A percentile compares a stretch with the other conserved stretches of the same genome.
Evolutionary conservation across 2,113 vertebrate genomes (phyloP).

Genomic region (Ochotona princeps): DNA sequence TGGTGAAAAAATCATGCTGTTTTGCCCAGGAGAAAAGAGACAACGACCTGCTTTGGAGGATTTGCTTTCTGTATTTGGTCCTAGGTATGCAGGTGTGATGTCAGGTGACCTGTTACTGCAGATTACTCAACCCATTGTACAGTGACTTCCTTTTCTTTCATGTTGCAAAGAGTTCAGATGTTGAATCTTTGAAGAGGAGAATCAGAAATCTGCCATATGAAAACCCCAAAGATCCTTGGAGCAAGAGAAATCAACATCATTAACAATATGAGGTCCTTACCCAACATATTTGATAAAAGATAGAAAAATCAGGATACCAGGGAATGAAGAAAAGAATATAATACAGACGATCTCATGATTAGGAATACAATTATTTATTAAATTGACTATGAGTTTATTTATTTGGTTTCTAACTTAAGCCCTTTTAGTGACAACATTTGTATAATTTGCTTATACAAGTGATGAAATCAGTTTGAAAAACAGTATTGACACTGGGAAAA

Average conservation of each 20-base stretch:
- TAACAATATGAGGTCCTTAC: constrained; percentile 6
- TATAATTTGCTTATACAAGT: constrained; percentile 2
- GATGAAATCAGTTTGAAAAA: constrained; percentile 50
- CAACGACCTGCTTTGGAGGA: constrained; percentile 67
- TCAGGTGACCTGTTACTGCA: constrained; percentile 80
- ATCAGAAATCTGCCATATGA: constrained; percentile 70
- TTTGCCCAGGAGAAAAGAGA: constrained; percentile 63
- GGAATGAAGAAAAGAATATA: constrained; percentile 20
- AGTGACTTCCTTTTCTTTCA: constrained; percentile 80
- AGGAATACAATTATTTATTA: constrained; percentile 25
- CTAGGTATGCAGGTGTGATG: constrained; percentile 69
- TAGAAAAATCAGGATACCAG: background rate
- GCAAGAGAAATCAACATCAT: constrained; percentile 48
- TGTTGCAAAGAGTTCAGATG: constrained; percentile 69
- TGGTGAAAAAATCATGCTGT: constrained; percentile 50
- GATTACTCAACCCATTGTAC: constrained; percentile 71
- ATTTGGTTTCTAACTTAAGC: constrained; percentile 35
- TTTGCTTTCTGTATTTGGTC: constrained; percentile 72
- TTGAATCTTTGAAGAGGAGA: constrained; percentile 69
- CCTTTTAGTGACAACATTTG: constrained; percentile 19
- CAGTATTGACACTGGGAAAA: background rate
- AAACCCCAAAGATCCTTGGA: constrained; percentile 62
- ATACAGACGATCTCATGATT: background rate
- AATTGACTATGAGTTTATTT: constrained; percentile 15
- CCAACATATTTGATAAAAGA: background rate